Percentiles rank a stretch among this genome's conserved stretches.
phyloP scores from a whole-genome alignment of 2,888 invertebrate species.

The Meliscaeva auricollis region DNA sequence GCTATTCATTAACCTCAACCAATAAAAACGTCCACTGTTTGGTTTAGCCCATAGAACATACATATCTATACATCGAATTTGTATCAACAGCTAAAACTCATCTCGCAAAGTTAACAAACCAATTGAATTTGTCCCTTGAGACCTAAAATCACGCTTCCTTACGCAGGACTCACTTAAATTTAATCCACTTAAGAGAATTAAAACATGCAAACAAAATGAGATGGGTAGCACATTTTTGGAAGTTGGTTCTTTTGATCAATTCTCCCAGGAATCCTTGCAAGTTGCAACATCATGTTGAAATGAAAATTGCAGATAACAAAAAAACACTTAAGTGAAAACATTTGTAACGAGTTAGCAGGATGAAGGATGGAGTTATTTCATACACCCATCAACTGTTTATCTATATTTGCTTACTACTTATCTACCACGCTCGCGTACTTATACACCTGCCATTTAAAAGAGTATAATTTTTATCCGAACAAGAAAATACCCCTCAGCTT shows the following conservation, averaged over 20 bases:
- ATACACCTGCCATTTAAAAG: conserved; percentile 65
- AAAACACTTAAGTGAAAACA: conserved; percentile 47
- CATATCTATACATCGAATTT: conserved; percentile 19
- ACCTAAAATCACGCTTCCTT: conserved; percentile 67
- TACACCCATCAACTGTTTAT: conserved; percentile 35
- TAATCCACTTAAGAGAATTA: conserved; percentile 75
- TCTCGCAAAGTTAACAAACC: conserved; percentile 74
- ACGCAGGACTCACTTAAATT: conserved; percentile 72
- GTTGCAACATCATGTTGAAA: conserved; percentile 20
- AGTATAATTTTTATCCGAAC: background rate
- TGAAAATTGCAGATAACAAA: conserved; percentile 54
- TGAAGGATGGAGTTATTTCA: background rate
- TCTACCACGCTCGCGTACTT: conserved; percentile 64
- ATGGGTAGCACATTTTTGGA: conserved; percentile 30
- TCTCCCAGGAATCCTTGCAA: conserved; percentile 53
- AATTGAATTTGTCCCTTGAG: conserved; percentile 74
- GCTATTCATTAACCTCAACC: conserved; percentile 56
- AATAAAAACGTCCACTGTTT: conserved; percentile 42
- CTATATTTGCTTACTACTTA: conserved; percentile 65
- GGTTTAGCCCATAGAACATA: no score
- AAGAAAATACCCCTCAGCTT: background rate
- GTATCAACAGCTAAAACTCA: conserved; percentile 53
- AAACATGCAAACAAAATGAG: conserved; percentile 48
- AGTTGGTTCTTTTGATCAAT: conserved; percentile 53
- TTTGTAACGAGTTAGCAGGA: conserved; percentile 22